Evolutionary conservation across 1,140 invertebrate species (phyloP).

Genomic region (Geopemphigus sp.): DNA sequence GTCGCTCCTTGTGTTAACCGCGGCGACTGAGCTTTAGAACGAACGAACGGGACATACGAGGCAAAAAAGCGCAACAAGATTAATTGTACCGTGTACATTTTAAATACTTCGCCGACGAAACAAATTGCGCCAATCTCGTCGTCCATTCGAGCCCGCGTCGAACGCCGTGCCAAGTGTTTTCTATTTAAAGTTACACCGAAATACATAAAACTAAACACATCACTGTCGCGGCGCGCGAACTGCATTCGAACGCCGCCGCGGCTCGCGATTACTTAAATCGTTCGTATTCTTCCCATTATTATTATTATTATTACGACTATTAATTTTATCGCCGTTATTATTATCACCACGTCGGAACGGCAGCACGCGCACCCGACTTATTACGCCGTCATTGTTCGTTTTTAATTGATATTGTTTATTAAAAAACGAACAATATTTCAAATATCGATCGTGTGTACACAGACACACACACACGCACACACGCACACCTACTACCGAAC

Average conservation of each 20-base stretch:
- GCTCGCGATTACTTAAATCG: not conserved
- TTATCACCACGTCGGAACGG: no score
- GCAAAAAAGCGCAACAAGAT: constrained; percentile 12
- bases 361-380: no score
- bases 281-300: not conserved
- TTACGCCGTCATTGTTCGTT: no score
- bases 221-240: not conserved
- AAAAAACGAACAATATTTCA: no score
- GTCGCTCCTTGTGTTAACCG: not conserved
- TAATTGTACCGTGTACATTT: constrained; percentile 29
- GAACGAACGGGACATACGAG: not conserved
- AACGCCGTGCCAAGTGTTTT: constrained; percentile 37
- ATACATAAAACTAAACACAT: constrained; percentile 42
- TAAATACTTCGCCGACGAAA: constrained; percentile 39
- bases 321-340: no score
- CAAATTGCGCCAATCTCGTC: constrained; percentile 32
- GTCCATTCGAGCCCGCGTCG: constrained; percentile 2
- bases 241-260: no score
- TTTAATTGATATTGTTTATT: no score
- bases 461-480: no score
- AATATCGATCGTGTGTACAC: no score
- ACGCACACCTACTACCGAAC: no score
- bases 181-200: constrained; percentile 47
- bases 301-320: not conserved
- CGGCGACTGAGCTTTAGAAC: not conserved